phyloP scores from a whole-genome alignment of 2,888 invertebrate species.

The Ichneumon xanthorius region DNA sequence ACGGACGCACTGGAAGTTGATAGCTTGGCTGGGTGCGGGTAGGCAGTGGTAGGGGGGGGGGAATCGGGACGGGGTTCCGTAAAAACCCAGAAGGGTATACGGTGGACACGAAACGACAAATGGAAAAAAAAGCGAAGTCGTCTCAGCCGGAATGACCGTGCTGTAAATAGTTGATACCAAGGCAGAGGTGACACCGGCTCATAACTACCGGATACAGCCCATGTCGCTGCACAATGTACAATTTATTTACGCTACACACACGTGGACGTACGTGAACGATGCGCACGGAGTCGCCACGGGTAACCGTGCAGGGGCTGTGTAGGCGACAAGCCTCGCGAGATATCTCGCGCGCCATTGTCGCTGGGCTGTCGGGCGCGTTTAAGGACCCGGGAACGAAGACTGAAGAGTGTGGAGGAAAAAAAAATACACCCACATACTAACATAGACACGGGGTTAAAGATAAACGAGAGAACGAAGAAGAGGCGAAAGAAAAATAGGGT shows the following conservation, averaged over 20 bases:
- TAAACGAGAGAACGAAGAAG: slow-evolving; percentile 18
- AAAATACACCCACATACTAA: neutral
- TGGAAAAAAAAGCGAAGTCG: neutral
- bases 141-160: neutral
- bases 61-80: no score
- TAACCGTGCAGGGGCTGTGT: neutral
- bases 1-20: no score
- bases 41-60: no score
- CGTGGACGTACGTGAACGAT: neutral
- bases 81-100: no score
- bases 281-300: slow-evolving; percentile 18
- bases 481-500: slow-evolving; percentile 17
- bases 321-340: slow-evolving; percentile 1
- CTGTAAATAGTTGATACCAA: neutral
- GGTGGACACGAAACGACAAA: neutral
- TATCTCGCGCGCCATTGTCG: slow-evolving; percentile 19
- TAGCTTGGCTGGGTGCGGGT: no score
- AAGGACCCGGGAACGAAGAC: slow-evolving; percentile 25
- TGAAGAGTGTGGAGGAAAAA: neutral
- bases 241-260: slow-evolving; percentile 22
- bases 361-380: slow-evolving; percentile 24
- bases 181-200: neutral
- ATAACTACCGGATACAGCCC: neutral
- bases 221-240: neutral
- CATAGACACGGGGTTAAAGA: slow-evolving; percentile 1